Base-by-base conservation (phyloP, 2,113 vertebrate species). In the Callospermophilus lateralis region DNA sequence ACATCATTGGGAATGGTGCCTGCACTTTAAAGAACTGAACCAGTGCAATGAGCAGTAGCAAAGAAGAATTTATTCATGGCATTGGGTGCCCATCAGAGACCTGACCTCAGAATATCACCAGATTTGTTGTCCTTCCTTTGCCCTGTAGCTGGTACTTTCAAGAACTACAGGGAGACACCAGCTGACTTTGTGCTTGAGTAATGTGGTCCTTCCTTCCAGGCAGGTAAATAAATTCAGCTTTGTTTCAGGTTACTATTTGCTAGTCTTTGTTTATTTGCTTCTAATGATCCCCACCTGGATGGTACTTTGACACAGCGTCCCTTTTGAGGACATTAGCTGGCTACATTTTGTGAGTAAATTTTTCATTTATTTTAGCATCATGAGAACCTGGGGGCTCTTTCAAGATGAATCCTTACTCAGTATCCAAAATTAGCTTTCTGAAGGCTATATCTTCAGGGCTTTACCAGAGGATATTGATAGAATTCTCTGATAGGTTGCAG, bases 191-290 rank as follows among this genome's bases (percentile, higher is more conserved):
- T 48, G 30, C 48, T 45, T 45, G 8, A 68, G 79, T 70, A 24
- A 70, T 90, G n/a, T 65, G 19, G 13, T 37, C 24, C 15, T 84
- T 61, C 48, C 11, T 89, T 37, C 58, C 24, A 65, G 37, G 51
- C 39, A 70, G 61, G 13, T 34, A 93, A 96, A 84, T 96, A 93
- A 84, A 96, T n/a, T 58, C 55, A 68, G 19, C 22, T 90, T 84
- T 72, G 55, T 74, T 86, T 92, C 74, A 58, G 45, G 34, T 84
- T 63, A 53, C 13, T 4, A 0, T 77, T 55, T 55, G 42, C 26
- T 42, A 24, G 28, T 20, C 45, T 68, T 51, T 85, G 72, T 93
- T 77, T n/a, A 72, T 93, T 95, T 85, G 4, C 26, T 77, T 63
- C 17, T 30, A 70, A 17, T 53, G n/a, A 78, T 55, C 24, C 34